Evolutionary conservation across 2,113 vertebrate species (phyloP).

Genomic region (Dolichallabes microphthalmus): DNA sequence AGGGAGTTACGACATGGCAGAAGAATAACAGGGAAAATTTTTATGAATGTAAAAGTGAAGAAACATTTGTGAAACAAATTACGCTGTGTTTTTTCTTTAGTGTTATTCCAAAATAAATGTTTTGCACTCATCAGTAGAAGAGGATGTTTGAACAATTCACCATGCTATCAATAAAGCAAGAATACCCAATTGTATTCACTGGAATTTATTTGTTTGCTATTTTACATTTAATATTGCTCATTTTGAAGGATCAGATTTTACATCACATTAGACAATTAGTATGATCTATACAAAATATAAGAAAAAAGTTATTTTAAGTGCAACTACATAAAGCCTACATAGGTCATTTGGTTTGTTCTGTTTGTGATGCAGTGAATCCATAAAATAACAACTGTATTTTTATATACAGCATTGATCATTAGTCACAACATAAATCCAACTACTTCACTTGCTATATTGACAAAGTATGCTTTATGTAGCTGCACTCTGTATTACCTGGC

Average conservation of each 20-base stretch:
- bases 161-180: slow-evolving; percentile 1
- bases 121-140: background rate
- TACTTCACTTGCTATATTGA: background rate
- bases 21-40: background rate
- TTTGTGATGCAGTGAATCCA: slow-evolving; percentile 10
- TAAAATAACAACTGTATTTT: background rate
- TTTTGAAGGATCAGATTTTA: slow-evolving; percentile 39
- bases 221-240: slow-evolving; percentile 45
- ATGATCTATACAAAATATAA: slow-evolving; percentile 51
- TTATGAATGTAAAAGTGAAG: background rate
- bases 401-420: slow-evolving; percentile 10
- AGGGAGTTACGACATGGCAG: background rate
- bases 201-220: slow-evolving; percentile 42
- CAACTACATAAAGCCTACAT: slow-evolving; percentile 39
- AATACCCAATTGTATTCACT: slow-evolving; percentile 35
- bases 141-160: background rate
- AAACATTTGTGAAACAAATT: background rate
- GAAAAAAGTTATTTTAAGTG: slow-evolving; percentile 41
- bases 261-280: slow-evolving; percentile 41
- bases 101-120: background rate
- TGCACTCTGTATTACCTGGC: slow-evolving; percentile 29
- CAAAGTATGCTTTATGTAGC: slow-evolving; percentile 34
- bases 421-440: background rate
- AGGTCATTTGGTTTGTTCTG: slow-evolving; percentile 11
- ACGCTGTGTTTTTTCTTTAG: background rate